Base-by-base conservation (phyloP, 2,113 vertebrate genomes). In the Macquaria australasica region DNA sequence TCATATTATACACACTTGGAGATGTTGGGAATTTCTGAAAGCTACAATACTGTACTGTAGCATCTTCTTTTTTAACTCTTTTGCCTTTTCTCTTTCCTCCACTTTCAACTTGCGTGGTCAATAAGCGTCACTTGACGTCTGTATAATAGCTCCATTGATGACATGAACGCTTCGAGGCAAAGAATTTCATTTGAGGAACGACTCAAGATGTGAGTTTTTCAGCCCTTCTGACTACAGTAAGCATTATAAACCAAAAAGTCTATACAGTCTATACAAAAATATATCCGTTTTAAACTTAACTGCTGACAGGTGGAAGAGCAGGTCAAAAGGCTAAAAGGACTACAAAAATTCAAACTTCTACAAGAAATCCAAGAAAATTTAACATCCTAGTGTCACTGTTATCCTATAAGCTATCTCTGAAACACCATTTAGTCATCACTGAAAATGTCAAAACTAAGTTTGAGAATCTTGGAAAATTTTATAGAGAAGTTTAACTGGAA, bases 401-500 rank as follows among this genome's bases (percentile, higher is more conserved):
- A 34, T 23, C 23, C 43, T 10, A 56, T 21, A 14, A 4, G 14
- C 23, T 5, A 3, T 50, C 25, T 50, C 4, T 39, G 20, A 81
- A 62, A 51, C 25, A 63, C 28, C 28, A 21, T 31, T 74, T 4
- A 31, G 0, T 67, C 41, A n/a, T 1, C 60, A 58, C 4, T 69
- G 10, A 48, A 56, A 59, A 6, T n/a, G n/a, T 56, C 41, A n/a
- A 53, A 75, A 18, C 15, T 23, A 16, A 59, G n/a, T 62, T 16
- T 15, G 16, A 58, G 34, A 25, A 45, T 66, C 39, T 45, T 31
- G 28, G 34, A 71, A 71, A 63, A 10, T 43, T 58, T 62, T 34
- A 64, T 50, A 63, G 73, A 41, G 55, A 10, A 51, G 20, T 74
- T 80, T 64, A 90, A 89, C 68, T 87, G 77, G 64, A 90, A 89